A percentile compares a stretch with the other conserved stretches of the same genome.
These are phyloP conservation scores for Xyliphius kryptos DNA, from an alignment of 2,113 vertebrate genomes.

Conservation along the genomic window DNA sequence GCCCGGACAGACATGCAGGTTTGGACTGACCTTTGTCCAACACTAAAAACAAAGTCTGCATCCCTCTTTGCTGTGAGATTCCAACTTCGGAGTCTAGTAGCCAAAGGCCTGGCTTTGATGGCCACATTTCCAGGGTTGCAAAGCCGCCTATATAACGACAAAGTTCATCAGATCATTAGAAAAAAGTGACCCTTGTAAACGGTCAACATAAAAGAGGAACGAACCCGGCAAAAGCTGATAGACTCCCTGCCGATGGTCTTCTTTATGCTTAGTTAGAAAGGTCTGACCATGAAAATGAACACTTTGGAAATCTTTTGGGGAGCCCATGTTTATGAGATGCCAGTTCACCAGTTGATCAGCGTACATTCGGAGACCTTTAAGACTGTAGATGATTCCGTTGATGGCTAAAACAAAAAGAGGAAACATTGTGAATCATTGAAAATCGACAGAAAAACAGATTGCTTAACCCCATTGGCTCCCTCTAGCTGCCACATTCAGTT, in stretches of 20 bases:
- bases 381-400: constrained; percentile 79
- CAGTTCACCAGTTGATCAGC: constrained; percentile 73
- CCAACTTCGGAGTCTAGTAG: constrained; percentile 83
- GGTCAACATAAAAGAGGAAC: constrained; percentile 10
- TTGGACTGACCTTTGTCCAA: constrained; percentile 81
- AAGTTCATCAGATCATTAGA: background rate
- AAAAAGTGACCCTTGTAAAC: background rate
- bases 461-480: no score
- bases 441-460: no score
- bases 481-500: no score
- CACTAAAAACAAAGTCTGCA: constrained; percentile 84
- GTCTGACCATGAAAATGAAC: constrained; percentile 92
- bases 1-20: no score
- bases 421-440: no score
- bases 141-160: constrained; percentile 70
- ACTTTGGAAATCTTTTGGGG: constrained; percentile 78
- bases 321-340: constrained; percentile 88
- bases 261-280: constrained; percentile 71
- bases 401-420: constrained; percentile 68
- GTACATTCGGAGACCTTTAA: constrained; percentile 88
- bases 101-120: constrained; percentile 85
- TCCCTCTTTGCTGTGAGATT: constrained; percentile 77
- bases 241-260: constrained; percentile 71
- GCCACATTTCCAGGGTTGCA: constrained; percentile 85
- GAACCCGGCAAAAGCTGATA: constrained; percentile 83